Percentiles rank a stretch among this genome's conserved stretches.
These are phyloP conservation scores for Oreohelix idahoensis DNA, from an alignment of 1,140 invertebrate species.

Conservation along the genomic window DNA sequence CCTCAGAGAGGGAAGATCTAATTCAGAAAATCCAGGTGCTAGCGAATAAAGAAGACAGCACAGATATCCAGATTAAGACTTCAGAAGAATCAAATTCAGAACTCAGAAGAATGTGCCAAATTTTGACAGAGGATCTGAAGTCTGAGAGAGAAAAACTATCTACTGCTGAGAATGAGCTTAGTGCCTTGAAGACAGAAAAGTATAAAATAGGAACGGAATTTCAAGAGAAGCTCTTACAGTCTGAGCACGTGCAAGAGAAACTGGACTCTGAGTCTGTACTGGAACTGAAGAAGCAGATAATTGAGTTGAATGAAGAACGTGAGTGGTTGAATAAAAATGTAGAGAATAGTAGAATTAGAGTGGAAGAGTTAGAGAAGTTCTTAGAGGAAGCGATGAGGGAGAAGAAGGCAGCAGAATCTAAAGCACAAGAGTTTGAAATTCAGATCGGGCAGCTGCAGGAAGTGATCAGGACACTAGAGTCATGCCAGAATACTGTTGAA, in stretches of 20 bases:
- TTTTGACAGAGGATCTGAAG: slow-evolving; percentile 16
- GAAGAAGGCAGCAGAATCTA: slow-evolving; percentile 31
- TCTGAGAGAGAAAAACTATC: slow-evolving; percentile 10
- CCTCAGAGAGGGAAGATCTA: background rate
- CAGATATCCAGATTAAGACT: background rate
- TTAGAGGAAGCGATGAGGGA: background rate
- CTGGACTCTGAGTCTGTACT: background rate
- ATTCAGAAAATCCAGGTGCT: background rate
- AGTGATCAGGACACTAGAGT: slow-evolving; percentile 36
- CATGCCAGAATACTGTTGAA: slow-evolving; percentile 47
- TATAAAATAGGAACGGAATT: slow-evolving; percentile 22
- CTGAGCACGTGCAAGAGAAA: background rate
- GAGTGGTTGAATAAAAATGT: background rate
- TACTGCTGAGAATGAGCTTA: slow-evolving; percentile 19
- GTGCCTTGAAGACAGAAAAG: background rate
- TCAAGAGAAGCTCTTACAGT: slow-evolving; percentile 30
- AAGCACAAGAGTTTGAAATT: slow-evolving; percentile 32
- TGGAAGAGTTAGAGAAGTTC: slow-evolving; percentile 39
- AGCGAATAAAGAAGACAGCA: background rate
- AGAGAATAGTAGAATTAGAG: slow-evolving; percentile 27
- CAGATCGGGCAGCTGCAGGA: slow-evolving; percentile 46
- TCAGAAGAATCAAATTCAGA: background rate
- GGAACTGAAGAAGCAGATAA: slow-evolving; percentile 1
- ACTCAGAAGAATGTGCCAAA: background rate
- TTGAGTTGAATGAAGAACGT: background rate